Percentiles rank a stretch among this genome's conserved stretches.
Conservation (phyloP, 1,140 invertebrate species). For the Pachyrhynchus sulphureomaculatus region DNA sequence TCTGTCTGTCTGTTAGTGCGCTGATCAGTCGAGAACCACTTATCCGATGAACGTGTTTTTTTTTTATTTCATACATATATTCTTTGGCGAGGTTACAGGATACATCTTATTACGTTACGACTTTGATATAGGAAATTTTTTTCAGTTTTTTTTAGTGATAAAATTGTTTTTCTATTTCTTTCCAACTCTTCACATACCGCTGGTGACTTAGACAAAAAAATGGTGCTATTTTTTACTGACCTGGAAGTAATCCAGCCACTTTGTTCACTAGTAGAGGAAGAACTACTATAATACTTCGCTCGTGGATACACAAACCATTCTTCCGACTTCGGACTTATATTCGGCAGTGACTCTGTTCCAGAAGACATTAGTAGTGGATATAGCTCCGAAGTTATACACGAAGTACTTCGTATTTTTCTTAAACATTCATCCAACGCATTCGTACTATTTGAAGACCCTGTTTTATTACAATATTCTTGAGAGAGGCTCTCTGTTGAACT, state of each 20-base stretch:
- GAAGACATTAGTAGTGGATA: slow-evolving; percentile 29
- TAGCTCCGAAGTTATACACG: slow-evolving; percentile 57
- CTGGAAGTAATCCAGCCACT: slow-evolving; percentile 75
- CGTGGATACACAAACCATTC: slow-evolving; percentile 21
- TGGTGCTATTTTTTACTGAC: slow-evolving; percentile 3
- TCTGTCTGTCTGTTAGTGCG: too few species aligned
- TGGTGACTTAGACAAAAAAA: too few species aligned
- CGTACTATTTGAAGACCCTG: slow-evolving; percentile 25
- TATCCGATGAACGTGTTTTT: too few species aligned
- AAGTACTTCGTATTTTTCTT: slow-evolving; percentile 63
- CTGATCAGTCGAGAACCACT: too few species aligned
- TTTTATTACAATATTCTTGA: slow-evolving; percentile 17
- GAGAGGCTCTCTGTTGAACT: slow-evolving; percentile 37
- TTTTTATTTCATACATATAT: too few species aligned
- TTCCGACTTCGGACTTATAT: slow-evolving; percentile 58
- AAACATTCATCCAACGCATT: slow-evolving; percentile 36
- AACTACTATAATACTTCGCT: slow-evolving; percentile 55
- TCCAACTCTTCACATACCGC: too few species aligned
- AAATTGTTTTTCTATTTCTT: too few species aligned
- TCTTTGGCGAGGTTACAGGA: too few species aligned
- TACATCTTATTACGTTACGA: too few species aligned
- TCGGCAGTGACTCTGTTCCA: slow-evolving; percentile 62
- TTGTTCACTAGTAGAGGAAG: slow-evolving; percentile 72
- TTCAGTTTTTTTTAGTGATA: too few species aligned
- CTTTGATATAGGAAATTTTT: too few species aligned